phyloP scores from a whole-genome alignment of 2,797 vertebrate genomes.

The Premnoplex brunnescens region DNA sequence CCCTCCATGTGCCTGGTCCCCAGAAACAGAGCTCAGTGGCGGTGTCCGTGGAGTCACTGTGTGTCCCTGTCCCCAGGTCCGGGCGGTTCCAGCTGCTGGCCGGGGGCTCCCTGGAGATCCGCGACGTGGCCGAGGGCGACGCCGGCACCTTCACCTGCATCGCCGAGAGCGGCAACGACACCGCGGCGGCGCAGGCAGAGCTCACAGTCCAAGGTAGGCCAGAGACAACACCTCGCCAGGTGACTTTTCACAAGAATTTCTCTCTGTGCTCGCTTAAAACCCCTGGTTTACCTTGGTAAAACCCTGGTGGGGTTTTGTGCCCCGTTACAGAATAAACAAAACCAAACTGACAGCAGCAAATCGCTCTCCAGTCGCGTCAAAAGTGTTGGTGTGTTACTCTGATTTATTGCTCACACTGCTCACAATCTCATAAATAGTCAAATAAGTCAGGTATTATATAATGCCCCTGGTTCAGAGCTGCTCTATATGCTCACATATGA shows the following conservation, averaged over 20 bases:
- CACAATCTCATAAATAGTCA: background rate
- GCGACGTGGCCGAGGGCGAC: slow-evolving; percentile 82
- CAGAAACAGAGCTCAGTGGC: too few species aligned
- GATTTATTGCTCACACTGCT: background rate
- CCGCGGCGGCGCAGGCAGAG: slow-evolving; percentile 85
- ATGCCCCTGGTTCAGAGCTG: too few species aligned
- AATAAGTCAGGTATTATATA: background rate
- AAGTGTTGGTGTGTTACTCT: background rate
- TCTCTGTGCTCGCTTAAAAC: background rate
- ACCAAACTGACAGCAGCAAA: fast-evolving
- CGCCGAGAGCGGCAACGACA: slow-evolving; percentile 84
- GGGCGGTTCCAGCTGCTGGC: slow-evolving; percentile 70
- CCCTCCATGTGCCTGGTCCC: background rate
- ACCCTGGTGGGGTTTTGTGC: too few species aligned
- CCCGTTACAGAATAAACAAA: fast-evolving
- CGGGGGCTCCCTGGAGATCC: slow-evolving; percentile 86
- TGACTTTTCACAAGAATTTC: background rate
- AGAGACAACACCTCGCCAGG: background rate
- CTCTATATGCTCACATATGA: fast-evolving
- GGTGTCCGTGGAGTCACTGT: background rate
- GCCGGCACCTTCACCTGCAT: slow-evolving; percentile 87
- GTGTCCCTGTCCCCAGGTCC: background rate
- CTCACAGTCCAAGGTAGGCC: slow-evolving; percentile 88
- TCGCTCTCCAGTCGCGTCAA: fast-evolving
- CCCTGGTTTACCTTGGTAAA: background rate